Evolutionary conservation across 2,113 vertebrate genomes (phyloP).

Genomic region (Silurus meridionalis): DNA sequence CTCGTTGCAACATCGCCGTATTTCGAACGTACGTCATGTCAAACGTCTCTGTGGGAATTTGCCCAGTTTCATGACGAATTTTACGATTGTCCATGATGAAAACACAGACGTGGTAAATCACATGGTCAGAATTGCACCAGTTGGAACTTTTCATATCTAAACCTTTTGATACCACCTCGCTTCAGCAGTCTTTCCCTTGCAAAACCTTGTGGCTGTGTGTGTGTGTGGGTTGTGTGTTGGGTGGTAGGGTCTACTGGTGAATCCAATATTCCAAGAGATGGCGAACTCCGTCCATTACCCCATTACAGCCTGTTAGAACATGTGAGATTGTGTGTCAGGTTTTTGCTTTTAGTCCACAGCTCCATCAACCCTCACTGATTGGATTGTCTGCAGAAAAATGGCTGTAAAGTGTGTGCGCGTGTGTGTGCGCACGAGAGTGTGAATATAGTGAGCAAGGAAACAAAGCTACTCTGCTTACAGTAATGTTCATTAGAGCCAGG

Average conservation of each 20-base stretch:
- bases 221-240: background rate
- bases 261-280: background rate
- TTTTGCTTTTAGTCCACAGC: conserved; percentile 14
- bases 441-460: background rate
- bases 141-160: no score
- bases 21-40: no score
- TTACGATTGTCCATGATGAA: no score
- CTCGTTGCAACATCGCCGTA: no score
- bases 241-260: background rate
- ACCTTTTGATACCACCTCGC: no score
- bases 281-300: conserved; percentile 13
- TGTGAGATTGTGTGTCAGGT: conserved; percentile 9
- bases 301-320: background rate
- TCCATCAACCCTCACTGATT: background rate
- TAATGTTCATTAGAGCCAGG: background rate
- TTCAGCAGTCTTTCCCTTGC: background rate
- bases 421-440: background rate
- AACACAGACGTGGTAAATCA: no score
- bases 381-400: conserved; percentile 17
- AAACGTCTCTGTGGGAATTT: no score
- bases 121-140: no score
- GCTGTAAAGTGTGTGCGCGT: background rate
- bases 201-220: background rate
- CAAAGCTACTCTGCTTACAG: background rate
- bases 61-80: no score